Conservation (phyloP, 2,888 invertebrate genomes). For the Pycnomerus fuliginosus region DNA sequence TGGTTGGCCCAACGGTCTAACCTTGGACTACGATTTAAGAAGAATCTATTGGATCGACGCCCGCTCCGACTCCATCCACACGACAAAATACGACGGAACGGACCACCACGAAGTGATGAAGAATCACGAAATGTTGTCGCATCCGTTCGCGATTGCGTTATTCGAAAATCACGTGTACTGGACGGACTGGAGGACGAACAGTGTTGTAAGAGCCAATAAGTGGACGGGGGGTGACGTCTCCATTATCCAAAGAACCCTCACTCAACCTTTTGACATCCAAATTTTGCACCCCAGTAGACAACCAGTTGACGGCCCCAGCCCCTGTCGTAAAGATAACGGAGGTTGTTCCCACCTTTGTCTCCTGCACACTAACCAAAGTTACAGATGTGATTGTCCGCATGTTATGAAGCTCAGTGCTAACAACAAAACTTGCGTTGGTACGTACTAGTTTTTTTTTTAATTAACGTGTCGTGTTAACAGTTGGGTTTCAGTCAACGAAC, state of each 20-base stretch:
- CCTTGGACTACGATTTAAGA: conserved; percentile 71
- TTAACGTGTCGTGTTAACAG: not conserved
- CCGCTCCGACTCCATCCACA: conserved; percentile 83
- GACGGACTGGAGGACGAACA: conserved; percentile 91
- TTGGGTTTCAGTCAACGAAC: conserved; percentile 65
- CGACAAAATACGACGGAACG: conserved; percentile 75
- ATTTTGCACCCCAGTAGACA: conserved; percentile 77
- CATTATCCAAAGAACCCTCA: conserved; percentile 77
- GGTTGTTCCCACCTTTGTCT: conserved; percentile 82
- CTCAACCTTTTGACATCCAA: conserved; percentile 90
- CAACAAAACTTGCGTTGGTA: conserved; percentile 66
- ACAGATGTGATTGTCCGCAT: conserved; percentile 82
- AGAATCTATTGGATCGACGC: conserved; percentile 87
- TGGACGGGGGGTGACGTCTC: conserved; percentile 79
- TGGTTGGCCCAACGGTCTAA: conserved; percentile 84
- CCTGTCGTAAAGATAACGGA: conserved; percentile 70
- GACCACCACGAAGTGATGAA: conserved; percentile 67
- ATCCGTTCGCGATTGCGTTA: conserved; percentile 86
- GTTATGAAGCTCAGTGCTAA: conserved; percentile 75
- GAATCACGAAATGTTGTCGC: conserved; percentile 74
- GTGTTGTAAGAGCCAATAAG: conserved; percentile 84
- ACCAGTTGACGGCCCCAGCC: conserved; percentile 62
- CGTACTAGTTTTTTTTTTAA: conserved; percentile 34
- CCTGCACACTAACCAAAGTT: conserved; percentile 63
- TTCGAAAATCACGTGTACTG: conserved; percentile 88